Percentiles rank a stretch among this genome's conserved stretches.
Conservation (phyloP, 2,113 vertebrate species). For the Mobula birostris region DNA sequence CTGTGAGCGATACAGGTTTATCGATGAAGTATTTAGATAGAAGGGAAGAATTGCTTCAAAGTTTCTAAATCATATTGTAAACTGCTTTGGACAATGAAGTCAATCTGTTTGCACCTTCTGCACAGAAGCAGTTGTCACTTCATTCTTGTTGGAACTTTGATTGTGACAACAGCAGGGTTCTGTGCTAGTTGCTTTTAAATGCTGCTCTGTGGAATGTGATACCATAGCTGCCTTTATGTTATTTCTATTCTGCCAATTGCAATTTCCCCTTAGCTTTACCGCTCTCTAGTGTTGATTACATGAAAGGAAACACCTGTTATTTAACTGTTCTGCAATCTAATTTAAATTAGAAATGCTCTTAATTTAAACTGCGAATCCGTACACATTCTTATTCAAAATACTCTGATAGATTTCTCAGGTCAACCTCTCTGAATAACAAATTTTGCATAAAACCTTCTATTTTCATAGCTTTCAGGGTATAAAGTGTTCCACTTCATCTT, state of each 20-base stretch:
- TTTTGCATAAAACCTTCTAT: neutral
- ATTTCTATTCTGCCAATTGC: conserved; percentile 47
- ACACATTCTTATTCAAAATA: neutral
- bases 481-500: neutral
- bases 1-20: conserved; percentile 47
- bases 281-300: conserved; percentile 10
- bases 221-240: conserved; percentile 52
- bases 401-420: neutral
- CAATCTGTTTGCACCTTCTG: conserved; percentile 62
- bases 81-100: conserved; percentile 63
- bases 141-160: conserved; percentile 48
- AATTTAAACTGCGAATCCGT: neutral
- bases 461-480: neutral
- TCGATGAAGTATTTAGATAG: conserved; percentile 51
- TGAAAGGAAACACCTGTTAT: neutral
- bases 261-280: neutral
- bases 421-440: neutral
- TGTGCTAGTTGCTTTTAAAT: conserved; percentile 63
- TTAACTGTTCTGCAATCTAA: neutral
- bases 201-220: conserved; percentile 55
- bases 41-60: conserved; percentile 52
- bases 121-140: conserved; percentile 59
- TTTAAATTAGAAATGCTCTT: neutral
- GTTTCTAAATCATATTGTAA: conserved; percentile 60
- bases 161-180: conserved; percentile 51